Percentiles rank a stretch among this genome's conserved stretches.
These are phyloP conservation scores for Raja brachyura DNA, from an alignment of 2,113 vertebrate genomes.

Conservation along the genomic window DNA sequence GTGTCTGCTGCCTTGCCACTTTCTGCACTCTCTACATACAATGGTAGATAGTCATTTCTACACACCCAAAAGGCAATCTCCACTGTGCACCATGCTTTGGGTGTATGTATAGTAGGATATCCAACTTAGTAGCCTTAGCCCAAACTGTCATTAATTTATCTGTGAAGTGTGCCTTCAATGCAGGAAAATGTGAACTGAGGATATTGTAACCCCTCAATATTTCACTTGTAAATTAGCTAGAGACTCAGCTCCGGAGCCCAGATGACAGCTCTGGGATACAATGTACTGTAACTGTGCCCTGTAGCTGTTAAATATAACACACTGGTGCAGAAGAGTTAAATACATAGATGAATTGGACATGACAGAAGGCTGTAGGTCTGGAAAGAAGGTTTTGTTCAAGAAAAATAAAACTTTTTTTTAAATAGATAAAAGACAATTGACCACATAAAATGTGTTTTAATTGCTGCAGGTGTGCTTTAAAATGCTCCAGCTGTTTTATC, in stretches of 20 bases:
- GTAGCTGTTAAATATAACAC: neutral
- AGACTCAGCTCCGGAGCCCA: neutral
- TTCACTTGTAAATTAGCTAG: neutral
- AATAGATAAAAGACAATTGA: conserved; percentile 20
- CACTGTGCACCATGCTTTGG: too few species aligned
- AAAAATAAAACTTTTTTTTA: neutral
- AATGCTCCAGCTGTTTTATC: conserved; percentile 32
- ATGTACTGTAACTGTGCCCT: neutral
- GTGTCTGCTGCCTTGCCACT: too few species aligned
- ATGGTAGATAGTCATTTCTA: too few species aligned
- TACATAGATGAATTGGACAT: conserved; percentile 3
- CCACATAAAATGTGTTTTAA: conserved; percentile 12
- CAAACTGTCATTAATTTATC: too few species aligned
- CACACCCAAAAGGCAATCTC: too few species aligned
- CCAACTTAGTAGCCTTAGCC: too few species aligned
- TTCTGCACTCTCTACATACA: too few species aligned
- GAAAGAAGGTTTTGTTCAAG: neutral
- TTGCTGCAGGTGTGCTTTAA: conserved; percentile 34
- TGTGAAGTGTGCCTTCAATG: too few species aligned
- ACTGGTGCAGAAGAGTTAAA: conserved; percentile 7
- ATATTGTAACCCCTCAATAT: neutral
- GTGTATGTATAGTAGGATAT: too few species aligned
- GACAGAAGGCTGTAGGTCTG: conserved; percentile 1
- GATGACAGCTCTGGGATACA: neutral
- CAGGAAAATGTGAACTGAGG: too few species aligned